Percentiles rank a stretch among this genome's conserved stretches.
phyloP scores from a whole-genome alignment of 2,888 invertebrate species.

The Lycocerus yunnanus region DNA sequence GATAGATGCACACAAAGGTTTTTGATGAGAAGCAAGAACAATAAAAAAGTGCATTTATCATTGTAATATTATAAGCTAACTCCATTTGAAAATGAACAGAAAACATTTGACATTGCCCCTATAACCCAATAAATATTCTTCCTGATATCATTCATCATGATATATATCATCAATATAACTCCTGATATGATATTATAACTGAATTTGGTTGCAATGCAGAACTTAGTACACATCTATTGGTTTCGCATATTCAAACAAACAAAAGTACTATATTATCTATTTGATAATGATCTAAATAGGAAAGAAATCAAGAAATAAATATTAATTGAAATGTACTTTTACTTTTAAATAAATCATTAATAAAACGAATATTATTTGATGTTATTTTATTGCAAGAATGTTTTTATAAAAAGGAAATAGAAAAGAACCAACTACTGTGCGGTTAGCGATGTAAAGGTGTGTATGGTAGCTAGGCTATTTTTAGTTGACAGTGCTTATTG shows the following conservation, averaged over 20 bases:
- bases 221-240: not conserved
- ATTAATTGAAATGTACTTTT: not conserved
- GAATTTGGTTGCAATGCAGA: not conserved
- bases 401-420: not conserved
- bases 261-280: not conserved
- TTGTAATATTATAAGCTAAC: not conserved
- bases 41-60: not conserved
- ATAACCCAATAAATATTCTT: too few relatives aligned
- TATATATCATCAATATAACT: too few relatives aligned
- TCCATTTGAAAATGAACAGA: not conserved
- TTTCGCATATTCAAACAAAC: not conserved
- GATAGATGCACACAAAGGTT: not conserved
- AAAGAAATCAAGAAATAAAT: not conserved
- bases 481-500: conserved; percentile 36
- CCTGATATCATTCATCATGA: too few relatives aligned
- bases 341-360: not conserved
- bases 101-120: too few relatives aligned
- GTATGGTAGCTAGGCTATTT: conserved; percentile 20
- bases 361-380: not conserved
- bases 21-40: not conserved
- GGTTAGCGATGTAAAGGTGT: conserved; percentile 7
- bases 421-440: conserved; percentile 5
- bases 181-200: too few relatives aligned
- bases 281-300: not conserved
- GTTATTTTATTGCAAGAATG: not conserved